Percentiles rank a stretch among this genome's conserved stretches.
These are phyloP conservation scores for Eurytoma adleriae DNA, from an alignment of 2,888 invertebrate species.

Conservation along the genomic window DNA sequence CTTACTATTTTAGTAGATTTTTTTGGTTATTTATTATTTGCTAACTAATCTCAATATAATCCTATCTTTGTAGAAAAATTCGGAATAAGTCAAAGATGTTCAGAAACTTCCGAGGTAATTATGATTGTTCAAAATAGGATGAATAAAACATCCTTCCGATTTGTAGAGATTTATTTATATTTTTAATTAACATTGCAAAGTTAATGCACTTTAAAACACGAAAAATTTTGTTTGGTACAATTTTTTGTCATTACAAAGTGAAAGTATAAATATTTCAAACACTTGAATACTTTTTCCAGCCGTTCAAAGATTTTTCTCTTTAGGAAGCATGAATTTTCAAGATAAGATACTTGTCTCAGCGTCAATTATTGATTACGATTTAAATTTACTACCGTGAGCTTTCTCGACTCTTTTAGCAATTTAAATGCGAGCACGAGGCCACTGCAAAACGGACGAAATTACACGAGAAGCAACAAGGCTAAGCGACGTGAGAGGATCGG, in stretches of 20 bases:
- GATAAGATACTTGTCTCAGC: neutral
- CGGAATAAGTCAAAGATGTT: no score
- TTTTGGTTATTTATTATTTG: neutral
- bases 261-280: neutral
- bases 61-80: no score
- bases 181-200: no score
- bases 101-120: no score
- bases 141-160: no score
- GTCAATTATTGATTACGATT: slow-evolving; percentile 14
- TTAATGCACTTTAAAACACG: no score
- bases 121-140: no score
- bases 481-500: neutral
- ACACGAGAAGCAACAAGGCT: slow-evolving; percentile 8
- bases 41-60: neutral
- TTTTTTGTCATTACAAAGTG: no score
- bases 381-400: slow-evolving; percentile 1
- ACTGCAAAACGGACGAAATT: slow-evolving; percentile 12
- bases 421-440: neutral
- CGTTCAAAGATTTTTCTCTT: neutral
- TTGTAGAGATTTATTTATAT: no score
- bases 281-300: neutral
- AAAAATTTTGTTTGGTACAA: no score
- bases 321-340: no score
- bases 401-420: slow-evolving; percentile 4
- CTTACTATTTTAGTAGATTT: slow-evolving; percentile 3